Evolutionary conservation across 2,113 vertebrate genomes (phyloP).

Genomic region (Aphyosemion australe): DNA sequence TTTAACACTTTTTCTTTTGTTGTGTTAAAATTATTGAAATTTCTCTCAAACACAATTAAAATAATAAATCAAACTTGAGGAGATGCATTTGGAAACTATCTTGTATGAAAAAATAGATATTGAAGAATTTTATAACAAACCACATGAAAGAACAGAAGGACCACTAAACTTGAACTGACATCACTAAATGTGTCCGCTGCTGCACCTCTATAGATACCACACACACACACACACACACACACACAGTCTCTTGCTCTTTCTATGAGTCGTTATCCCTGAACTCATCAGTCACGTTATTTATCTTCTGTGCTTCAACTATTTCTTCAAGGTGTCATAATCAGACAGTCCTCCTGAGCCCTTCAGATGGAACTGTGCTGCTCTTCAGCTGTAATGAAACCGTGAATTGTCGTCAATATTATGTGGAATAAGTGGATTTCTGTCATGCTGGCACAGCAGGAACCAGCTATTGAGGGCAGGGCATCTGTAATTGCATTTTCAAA

Average conservation of each 20-base stretch:
- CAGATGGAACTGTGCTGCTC: conserved; percentile 43
- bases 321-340: conserved; percentile 56
- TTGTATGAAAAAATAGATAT: no score
- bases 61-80: no score
- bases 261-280: conserved; percentile 19
- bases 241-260: conserved; percentile 30
- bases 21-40: no score
- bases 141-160: no score
- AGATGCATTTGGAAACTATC: no score
- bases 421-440: conserved; percentile 73
- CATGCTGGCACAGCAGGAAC: conserved; percentile 53
- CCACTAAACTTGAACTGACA: no score
- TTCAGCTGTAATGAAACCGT: conserved; percentile 60
- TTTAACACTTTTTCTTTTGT: no score
- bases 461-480: conserved; percentile 55
- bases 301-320: conserved; percentile 32
- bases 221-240: conserved; percentile 8
- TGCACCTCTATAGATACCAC: no score
- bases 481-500: conserved; percentile 58
- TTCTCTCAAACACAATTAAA: no score
- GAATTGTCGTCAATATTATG: conserved; percentile 68
- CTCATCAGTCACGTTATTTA: conserved; percentile 56
- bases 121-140: no score
- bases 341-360: conserved; percentile 34
- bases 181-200: no score